A percentile compares a stretch with the other conserved stretches of the same genome.
Conservation (phyloP, 30 jellyfish, hydroid and myxozoan genomes). For the Morbakka virulenta region DNA sequence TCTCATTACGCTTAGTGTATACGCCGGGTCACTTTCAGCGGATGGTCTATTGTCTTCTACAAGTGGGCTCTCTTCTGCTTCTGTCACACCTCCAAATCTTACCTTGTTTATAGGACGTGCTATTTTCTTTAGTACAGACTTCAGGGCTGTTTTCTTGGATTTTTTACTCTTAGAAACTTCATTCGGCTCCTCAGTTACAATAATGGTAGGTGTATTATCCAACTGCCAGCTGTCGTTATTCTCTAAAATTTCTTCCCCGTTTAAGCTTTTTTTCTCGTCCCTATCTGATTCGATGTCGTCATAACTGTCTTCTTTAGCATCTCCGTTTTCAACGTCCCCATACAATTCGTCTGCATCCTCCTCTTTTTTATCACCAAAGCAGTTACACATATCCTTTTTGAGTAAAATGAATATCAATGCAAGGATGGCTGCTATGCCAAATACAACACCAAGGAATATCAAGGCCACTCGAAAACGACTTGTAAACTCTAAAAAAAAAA, state of each 20-base stretch:
- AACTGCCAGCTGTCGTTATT: constrained; percentile 1
- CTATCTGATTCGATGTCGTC: background rate
- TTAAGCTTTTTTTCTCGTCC: background rate
- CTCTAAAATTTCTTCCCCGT: background rate
- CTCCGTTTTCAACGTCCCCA: constrained; percentile 14
- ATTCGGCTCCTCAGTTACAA: constrained; percentile 67
- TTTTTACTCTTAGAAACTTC: background rate
- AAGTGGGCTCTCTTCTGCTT: constrained; percentile 32
- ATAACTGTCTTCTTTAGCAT: background rate
- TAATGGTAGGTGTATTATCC: constrained; percentile 53
- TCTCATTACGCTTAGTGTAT: constrained; percentile 14
- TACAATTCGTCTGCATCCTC: constrained; percentile 71
- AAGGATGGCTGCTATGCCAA: constrained; percentile 45
- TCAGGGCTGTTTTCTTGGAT: constrained; percentile 24
- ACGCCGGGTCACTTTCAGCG: constrained; percentile 41
- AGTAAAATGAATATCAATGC: constrained; percentile 55
- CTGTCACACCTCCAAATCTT: constrained; percentile 71
- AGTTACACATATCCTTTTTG: constrained; percentile 64
- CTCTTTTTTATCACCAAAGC: constrained; percentile 48
- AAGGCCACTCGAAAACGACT: constrained; percentile 65
- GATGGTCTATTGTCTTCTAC: background rate
- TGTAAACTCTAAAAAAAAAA: constrained; percentile 35
- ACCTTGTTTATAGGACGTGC: constrained; percentile 79
- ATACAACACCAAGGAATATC: constrained; percentile 56
- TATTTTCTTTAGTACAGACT: constrained; percentile 75